Evolutionary conservation across 1,140 invertebrate genomes (phyloP), one percentile per base, ranked within the genome.

Genomic region (Lordiphosa stackelbergi): DNA sequence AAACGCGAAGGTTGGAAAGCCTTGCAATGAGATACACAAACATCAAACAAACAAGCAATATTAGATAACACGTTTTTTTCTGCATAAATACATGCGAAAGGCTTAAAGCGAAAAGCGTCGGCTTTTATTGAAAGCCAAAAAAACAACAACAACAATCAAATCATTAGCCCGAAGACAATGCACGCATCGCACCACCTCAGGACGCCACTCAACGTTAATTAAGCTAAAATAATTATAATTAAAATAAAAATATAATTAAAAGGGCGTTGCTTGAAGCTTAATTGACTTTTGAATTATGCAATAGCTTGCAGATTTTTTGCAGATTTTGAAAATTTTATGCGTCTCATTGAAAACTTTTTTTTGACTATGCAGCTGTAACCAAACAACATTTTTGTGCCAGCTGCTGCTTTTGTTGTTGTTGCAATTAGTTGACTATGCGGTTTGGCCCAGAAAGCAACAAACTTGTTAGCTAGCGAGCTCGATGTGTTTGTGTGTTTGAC

Each of bases 371-470:
- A 57, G 59, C 69, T 66, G 74, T 53, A 53, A 59, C 59, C 59
- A 61, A 66, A 68, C 74, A 74, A 40, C 75, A 79, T 79, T 74
- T 78, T 79, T 81, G 41, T 38, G 22, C 31, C 43, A 6, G 13
- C 40, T 42, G 43, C 43, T 28, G 22, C 28, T 31, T 5, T 8
- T 31, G 37, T 63, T 56, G 64, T 53, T 63, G 72, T 64, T 79
- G 75, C 75, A 81, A 81, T 79, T 79, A 79, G 74, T 45, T 66
- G 74, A 16, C 74, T 79, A 79, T 79, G 75, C 58, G 74, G 74
- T 70, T 81, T 79, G 74, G 66, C 74, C 74, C 75, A 79, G 61
- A 79, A 79, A 78, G 54, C 70, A 65, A 78, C 73, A 57, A 78
- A 62, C 66, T 81, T 55, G 65, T 78, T 69, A 55, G 56, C 56